Conservation (phyloP, 35 echinoderm and acorn worm species). For the Strongylocentrotus purpuratus region DNA sequence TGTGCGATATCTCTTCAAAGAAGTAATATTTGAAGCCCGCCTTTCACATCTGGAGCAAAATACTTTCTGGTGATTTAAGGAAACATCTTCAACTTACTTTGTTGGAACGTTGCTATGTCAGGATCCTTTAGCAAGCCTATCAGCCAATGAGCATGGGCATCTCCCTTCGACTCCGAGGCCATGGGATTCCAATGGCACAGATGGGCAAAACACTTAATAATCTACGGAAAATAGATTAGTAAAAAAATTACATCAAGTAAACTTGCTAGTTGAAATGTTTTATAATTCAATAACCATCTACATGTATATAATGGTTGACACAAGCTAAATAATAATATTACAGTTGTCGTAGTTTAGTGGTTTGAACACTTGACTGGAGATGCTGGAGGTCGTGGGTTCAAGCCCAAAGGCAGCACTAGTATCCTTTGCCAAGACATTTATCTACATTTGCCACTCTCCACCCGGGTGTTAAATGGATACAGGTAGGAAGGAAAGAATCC, state of each 20-base stretch:
- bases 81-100: not conserved
- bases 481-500: too few species aligned
- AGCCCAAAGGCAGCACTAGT: too few species aligned
- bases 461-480: too few species aligned
- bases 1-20: too few species aligned
- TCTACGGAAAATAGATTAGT: not conserved
- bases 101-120: not conserved
- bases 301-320: not conserved
- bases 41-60: too few species aligned
- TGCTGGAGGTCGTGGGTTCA: not conserved
- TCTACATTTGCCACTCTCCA: too few species aligned
- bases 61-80: not conserved
- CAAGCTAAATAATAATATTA: not conserved
- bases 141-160: not conserved
- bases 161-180: not conserved
- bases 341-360: too few species aligned
- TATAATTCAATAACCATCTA: not conserved
- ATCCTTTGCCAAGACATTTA: too few species aligned
- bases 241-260: not conserved
- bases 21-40: too few species aligned
- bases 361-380: not conserved
- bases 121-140: slow-evolving; percentile 16
- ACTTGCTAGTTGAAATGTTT: not conserved
- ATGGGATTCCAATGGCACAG: slow-evolving; percentile 19
- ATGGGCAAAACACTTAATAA: slow-evolving; percentile 9